Evolutionary conservation across 2,113 vertebrate genomes (phyloP).

Genomic region (Osmerus eperlanus): DNA sequence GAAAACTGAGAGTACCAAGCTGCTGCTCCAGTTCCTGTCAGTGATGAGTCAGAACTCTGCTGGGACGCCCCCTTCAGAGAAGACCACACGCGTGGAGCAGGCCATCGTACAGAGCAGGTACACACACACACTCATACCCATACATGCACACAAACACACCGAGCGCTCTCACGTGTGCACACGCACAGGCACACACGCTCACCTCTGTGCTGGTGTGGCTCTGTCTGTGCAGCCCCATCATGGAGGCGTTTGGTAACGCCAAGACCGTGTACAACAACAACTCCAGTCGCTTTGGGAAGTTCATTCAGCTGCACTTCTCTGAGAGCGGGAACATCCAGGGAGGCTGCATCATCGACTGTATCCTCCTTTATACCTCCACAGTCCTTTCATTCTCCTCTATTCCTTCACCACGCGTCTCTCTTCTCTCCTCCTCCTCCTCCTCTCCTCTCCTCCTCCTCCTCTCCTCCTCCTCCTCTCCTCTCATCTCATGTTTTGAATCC

Average conservation of each 20-base stretch:
- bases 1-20: slow-evolving; percentile 91
- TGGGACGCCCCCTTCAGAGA: slow-evolving; percentile 70
- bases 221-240: slow-evolving; percentile 78
- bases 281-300: slow-evolving; percentile 91
- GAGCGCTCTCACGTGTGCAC: background rate
- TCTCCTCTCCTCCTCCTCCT: background rate
- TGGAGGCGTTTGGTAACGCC: slow-evolving; percentile 90
- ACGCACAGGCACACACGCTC: background rate
- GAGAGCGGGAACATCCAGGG: slow-evolving; percentile 88
- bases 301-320: slow-evolving; percentile 91
- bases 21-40: slow-evolving; percentile 87
- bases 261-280: slow-evolving; percentile 95
- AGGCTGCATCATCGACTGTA: slow-evolving; percentile 89
- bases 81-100: slow-evolving; percentile 79
- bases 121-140: background rate
- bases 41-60: slow-evolving; percentile 87
- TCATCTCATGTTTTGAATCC: background rate
- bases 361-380: slow-evolving; percentile 67
- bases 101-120: slow-evolving; percentile 93
- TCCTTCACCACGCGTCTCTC: background rate
- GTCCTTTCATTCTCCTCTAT: background rate
- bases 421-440: background rate
- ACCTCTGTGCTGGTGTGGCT: slow-evolving; percentile 8
- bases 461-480: background rate
- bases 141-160: background rate